These are phyloP conservation scores for Sclerurus mexicanus DNA, from an alignment of 2,113 vertebrate genomes.

Conservation along the genomic window DNA sequence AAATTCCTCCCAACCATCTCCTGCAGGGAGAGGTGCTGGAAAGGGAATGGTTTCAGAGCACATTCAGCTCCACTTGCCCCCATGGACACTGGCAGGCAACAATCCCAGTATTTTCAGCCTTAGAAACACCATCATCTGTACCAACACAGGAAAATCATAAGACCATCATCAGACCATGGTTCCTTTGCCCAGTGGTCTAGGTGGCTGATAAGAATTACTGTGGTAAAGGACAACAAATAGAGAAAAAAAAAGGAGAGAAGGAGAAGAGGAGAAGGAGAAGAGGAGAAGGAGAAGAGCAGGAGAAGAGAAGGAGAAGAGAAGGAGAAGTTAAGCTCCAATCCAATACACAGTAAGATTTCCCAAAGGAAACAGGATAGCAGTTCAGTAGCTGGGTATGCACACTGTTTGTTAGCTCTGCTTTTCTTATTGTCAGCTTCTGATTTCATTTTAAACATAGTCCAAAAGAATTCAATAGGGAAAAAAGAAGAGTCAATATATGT, in stretches of 20 bases:
- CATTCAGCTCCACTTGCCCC: neutral
- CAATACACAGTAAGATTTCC: neutral
- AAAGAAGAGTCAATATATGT: neutral
- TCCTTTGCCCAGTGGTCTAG: neutral
- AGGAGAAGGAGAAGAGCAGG: no score
- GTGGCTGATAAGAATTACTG: neutral
- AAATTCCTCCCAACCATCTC: neutral
- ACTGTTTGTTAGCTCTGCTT: neutral
- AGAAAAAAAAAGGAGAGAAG: no score
- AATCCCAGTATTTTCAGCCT: neutral
- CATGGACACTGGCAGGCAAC: neutral
- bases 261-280: neutral
- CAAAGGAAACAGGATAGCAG: neutral
- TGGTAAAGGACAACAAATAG: neutral
- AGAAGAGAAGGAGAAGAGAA: neutral
- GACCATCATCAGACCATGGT: neutral
- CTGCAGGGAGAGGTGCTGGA: neutral
- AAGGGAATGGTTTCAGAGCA: neutral
- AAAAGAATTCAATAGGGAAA: neutral
- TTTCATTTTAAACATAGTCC: neutral
- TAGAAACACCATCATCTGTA: neutral
- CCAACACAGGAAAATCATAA: neutral
- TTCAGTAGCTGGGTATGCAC: neutral
- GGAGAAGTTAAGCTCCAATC: neutral
- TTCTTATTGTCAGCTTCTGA: neutral